These are phyloP conservation scores for Ambastaia sidthimunki DNA, from an alignment of 2,797 vertebrate genomes.

Conservation along the genomic window DNA sequence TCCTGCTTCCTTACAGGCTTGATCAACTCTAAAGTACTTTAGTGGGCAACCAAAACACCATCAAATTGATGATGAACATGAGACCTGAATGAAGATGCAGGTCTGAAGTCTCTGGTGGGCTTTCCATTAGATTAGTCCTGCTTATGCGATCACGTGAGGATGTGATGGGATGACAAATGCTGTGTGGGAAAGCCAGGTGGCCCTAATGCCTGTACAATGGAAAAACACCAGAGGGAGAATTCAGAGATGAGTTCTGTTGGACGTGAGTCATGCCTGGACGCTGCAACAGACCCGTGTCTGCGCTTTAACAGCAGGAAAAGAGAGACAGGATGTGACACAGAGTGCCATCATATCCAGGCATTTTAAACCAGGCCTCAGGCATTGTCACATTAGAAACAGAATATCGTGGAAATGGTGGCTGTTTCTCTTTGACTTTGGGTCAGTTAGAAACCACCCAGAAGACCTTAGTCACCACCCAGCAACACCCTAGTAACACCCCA, in stretches of 20 bases:
- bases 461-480: no score
- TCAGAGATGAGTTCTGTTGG: constrained; percentile 16
- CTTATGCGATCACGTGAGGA: constrained; percentile 21
- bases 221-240: constrained; percentile 8
- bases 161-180: constrained; percentile 50
- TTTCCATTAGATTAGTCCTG: constrained; percentile 24
- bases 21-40: constrained; percentile 10
- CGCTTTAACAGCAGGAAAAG: constrained; percentile 55
- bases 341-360: constrained; percentile 41
- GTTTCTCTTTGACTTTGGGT: no score
- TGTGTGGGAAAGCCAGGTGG: constrained; percentile 42
- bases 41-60: not conserved
- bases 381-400: constrained; percentile 58
- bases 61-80: not conserved
- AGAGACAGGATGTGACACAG: not conserved
- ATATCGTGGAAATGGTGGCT: no score
- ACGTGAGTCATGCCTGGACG: constrained; percentile 23
- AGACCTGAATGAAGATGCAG: not conserved
- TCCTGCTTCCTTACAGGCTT: not conserved
- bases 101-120: constrained; percentile 9
- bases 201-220: constrained; percentile 19
- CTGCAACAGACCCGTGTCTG: constrained; percentile 44
- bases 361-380: constrained; percentile 61
- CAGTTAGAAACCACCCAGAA: no score
- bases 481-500: no score